Percentiles rank a stretch among this genome's conserved stretches.
phyloP scores from a whole-genome alignment of 2,113 vertebrate genomes.

The Dryoscopus gambensis region DNA sequence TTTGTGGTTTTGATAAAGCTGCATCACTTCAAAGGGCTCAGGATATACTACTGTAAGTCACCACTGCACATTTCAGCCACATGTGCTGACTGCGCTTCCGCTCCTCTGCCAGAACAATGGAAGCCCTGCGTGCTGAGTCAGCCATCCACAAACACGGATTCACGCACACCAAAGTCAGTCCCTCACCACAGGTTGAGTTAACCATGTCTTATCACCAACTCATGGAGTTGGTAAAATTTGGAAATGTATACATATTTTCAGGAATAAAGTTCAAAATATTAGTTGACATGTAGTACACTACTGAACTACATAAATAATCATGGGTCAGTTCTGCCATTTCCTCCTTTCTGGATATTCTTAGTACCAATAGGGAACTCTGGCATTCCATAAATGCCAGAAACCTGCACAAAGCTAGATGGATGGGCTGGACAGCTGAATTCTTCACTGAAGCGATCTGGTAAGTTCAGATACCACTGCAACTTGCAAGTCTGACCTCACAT shows the following conservation, averaged over 20 bases:
- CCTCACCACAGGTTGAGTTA: neutral
- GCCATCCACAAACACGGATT: neutral
- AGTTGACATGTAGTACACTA: neutral
- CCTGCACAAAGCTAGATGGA: neutral
- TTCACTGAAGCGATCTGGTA: neutral
- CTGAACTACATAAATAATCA: neutral
- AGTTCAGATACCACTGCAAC: neutral
- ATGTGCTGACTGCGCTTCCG: slow-evolving; percentile 39
- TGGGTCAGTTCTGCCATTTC: neutral
- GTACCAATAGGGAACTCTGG: neutral
- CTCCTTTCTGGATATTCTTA: neutral
- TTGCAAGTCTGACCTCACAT: neutral
- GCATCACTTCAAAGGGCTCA: neutral
- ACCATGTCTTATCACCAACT: neutral
- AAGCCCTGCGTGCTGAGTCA: neutral
- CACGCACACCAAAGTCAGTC: accelerated
- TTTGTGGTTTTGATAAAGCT: neutral
- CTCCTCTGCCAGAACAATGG: slow-evolving; percentile 18
- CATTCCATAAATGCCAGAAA: neutral
- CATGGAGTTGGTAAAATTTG: neutral
- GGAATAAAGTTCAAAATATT: neutral
- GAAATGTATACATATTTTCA: neutral
- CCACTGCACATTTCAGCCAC: slow-evolving; percentile 17
- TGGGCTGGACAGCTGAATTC: neutral
- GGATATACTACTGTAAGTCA: neutral